These are phyloP conservation scores for Cliona cf. orientalis DNA, from an alignment of 37 sponge, comb jelly and placozoan genomes.

Conservation along the genomic window DNA sequence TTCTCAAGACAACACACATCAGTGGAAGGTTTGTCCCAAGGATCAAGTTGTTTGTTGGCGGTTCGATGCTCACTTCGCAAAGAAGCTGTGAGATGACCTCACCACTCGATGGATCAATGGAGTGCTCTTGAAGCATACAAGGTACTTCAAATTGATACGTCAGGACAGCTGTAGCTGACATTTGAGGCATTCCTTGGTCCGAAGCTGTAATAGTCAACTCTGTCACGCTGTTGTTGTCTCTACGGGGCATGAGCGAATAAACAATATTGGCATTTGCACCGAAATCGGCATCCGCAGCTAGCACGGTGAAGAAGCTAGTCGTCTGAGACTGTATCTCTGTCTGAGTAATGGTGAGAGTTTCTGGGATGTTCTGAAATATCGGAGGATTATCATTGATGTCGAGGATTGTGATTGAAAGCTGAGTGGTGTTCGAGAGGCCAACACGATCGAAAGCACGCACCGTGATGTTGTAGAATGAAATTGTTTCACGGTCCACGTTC, in stretches of 20 bases:
- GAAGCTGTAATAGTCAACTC: slow-evolving; percentile 59
- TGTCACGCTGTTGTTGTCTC: neutral
- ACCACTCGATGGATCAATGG: slow-evolving; percentile 37
- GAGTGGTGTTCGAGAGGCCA: slow-evolving; percentile 9
- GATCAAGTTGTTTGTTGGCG: slow-evolving; percentile 1
- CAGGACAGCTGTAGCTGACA: slow-evolving; percentile 35
- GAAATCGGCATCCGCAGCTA: slow-evolving; percentile 67
- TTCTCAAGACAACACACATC: slow-evolving; percentile 25
- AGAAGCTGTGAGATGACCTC: slow-evolving; percentile 11
- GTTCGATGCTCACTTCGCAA: slow-evolving; percentile 20
- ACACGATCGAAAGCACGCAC: slow-evolving; percentile 54
- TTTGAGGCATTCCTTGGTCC: slow-evolving; percentile 57
- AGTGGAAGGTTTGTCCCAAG: slow-evolving; percentile 8
- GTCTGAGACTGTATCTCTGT: neutral
- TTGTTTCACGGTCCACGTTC: slow-evolving; percentile 46
- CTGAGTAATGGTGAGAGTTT: neutral
- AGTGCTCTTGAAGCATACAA: slow-evolving; percentile 33
- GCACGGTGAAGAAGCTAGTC: slow-evolving; percentile 6
- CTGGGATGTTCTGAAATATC: neutral
- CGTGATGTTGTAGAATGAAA: slow-evolving; percentile 31
- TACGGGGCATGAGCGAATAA: slow-evolving; percentile 18
- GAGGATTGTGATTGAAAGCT: slow-evolving; percentile 32
- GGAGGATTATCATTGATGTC: slow-evolving; percentile 83
- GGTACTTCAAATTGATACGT: slow-evolving; percentile 22
- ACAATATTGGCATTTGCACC: slow-evolving; percentile 51